phyloP scores from a whole-genome alignment of 2,113 vertebrate species.

The Lagenorhynchus albirostris region DNA sequence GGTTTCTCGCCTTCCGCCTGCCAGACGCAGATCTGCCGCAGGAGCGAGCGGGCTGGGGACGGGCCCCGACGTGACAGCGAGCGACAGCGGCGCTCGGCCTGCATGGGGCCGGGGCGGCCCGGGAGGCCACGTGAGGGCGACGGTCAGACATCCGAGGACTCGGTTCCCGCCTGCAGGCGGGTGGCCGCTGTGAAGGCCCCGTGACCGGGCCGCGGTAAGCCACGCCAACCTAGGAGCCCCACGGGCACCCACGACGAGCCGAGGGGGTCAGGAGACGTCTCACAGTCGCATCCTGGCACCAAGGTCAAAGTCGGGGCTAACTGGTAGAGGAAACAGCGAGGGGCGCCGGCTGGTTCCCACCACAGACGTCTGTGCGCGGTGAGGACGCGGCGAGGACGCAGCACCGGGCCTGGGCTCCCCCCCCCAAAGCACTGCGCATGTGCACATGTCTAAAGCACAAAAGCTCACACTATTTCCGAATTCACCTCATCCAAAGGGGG shows the following conservation, averaged over 20 bases:
- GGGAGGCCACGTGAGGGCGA: neutral
- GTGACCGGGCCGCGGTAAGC: fast-evolving
- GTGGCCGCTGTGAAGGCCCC: fast-evolving
- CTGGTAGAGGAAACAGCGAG: fast-evolving
- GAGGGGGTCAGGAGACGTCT: neutral
- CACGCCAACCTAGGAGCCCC: neutral
- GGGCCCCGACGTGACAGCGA: fast-evolving
- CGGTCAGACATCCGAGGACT: fast-evolving
- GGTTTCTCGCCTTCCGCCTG: neutral
- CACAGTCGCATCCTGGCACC: fast-evolving
- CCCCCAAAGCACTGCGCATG: fast-evolving
- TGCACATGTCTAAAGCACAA: neutral
- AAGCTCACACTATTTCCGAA: neutral
- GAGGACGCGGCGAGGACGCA: neutral
- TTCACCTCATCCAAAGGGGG: neutral
- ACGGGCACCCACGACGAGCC: fast-evolving
- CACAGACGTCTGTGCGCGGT: fast-evolving
- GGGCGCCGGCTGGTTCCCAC: fast-evolving
- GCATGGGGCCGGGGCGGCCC: neutral
- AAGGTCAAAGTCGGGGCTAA: too few species aligned
- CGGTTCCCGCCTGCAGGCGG: fast-evolving
- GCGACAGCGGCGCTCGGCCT: fast-evolving
- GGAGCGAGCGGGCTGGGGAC: neutral
- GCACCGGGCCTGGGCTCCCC: fast-evolving
- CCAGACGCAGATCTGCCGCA: too few species aligned